Conservation (phyloP, 2,888 invertebrate species). For the Camptogramma bilineatum region DNA sequence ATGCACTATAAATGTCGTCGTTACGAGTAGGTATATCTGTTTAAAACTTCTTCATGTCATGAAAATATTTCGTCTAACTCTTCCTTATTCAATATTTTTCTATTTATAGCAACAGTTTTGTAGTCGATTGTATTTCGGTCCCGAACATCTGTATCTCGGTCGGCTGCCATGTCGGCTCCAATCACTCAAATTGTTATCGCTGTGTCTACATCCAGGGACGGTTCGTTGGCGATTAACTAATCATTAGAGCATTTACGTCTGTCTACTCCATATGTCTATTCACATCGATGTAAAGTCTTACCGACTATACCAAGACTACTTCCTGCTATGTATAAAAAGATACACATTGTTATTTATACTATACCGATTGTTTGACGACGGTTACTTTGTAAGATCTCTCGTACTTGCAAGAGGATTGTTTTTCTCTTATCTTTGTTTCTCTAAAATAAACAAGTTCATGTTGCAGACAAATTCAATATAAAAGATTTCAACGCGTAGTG, state of each 20-base stretch:
- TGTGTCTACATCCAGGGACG: constrained; percentile 58
- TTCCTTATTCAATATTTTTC: not conserved
- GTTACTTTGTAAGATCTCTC: not conserved
- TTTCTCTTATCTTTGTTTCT: not conserved
- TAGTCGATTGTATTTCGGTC: constrained; percentile 30
- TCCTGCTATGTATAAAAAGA: constrained; percentile 35
- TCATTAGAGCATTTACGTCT: constrained; percentile 54
- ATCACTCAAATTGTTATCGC: constrained; percentile 66
- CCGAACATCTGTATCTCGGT: constrained; percentile 54
- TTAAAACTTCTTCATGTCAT: not conserved
- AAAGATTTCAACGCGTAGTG: constrained; percentile 17
- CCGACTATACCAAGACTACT: constrained; percentile 26
- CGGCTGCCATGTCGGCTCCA: constrained; percentile 58
- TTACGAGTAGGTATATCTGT: not conserved
- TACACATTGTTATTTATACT: constrained; percentile 30
- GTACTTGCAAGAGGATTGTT: not conserved
- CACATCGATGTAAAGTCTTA: constrained; percentile 35
- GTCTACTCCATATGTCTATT: constrained; percentile 47
- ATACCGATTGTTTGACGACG: constrained; percentile 6
- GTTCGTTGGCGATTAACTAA: constrained; percentile 62
- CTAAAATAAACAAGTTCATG: not conserved
- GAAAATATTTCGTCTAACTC: not conserved
- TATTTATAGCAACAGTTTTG: constrained; percentile 28
- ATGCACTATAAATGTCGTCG: not conserved
- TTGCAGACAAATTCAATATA: constrained; percentile 1